These are phyloP conservation scores for Odontocolon sp. DNA, from an alignment of 2,888 invertebrate species.

Conservation along the genomic window DNA sequence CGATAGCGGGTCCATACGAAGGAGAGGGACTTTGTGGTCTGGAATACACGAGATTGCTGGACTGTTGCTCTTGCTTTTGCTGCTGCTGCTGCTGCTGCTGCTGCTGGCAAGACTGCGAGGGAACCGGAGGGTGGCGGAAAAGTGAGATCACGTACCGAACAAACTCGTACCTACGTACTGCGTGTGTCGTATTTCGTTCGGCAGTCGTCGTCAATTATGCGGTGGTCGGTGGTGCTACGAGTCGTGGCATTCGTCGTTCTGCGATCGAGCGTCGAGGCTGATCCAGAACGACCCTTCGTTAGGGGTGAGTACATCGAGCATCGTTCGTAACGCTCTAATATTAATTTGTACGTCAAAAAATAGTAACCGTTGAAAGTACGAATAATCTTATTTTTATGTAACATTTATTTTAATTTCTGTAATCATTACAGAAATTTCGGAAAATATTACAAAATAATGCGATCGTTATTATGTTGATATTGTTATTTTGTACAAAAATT, in stretches of 20 bases:
- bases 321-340: no score
- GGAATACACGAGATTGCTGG: conserved; percentile 25
- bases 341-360: no score
- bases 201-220: conserved; percentile 65
- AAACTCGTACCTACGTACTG: conserved; percentile 15
- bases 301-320: conserved; percentile 69
- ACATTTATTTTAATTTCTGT: no score
- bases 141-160: conserved; percentile 36
- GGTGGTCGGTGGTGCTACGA: conserved; percentile 69
- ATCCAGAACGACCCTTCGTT: conserved; percentile 57
- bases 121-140: conserved; percentile 34
- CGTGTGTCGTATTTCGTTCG: conserved; percentile 34
- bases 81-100: not conserved
- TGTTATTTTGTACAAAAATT: no score
- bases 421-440: no score
- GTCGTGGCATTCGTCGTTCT: conserved; percentile 64
- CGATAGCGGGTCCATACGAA: conserved; percentile 29
- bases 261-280: conserved; percentile 61
- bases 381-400: no score
- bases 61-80: not conserved
- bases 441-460: no score
- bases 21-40: conserved; percentile 31
- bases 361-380: no score
- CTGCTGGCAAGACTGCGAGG: conserved; percentile 24
- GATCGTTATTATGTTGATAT: no score